These are phyloP conservation scores for Tragelaphus buxtoni DNA, from an alignment of 2,113 vertebrate genomes.

Conservation along the genomic window DNA sequence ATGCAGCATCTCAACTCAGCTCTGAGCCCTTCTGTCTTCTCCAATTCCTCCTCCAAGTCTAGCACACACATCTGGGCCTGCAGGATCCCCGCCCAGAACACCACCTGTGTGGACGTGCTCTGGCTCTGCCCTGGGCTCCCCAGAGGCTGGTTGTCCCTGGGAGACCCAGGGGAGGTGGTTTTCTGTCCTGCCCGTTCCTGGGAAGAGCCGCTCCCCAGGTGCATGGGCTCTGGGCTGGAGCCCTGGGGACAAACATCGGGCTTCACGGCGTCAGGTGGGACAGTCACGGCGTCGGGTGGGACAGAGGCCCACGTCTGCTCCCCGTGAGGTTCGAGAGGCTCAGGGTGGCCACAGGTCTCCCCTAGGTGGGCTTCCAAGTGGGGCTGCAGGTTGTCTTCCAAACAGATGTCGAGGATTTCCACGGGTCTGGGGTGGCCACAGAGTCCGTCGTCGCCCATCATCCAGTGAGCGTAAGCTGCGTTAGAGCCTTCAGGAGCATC, in stretches of 20 bases:
- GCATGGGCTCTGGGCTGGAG: not conserved
- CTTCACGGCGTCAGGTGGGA: not conserved
- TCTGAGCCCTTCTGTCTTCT: conserved; percentile 59
- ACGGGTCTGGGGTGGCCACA: not conserved
- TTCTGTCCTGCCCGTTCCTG: not conserved
- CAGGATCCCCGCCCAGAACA: conserved; percentile 74
- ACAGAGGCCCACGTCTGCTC: not conserved
- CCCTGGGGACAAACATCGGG: not conserved
- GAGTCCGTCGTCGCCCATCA: conserved; percentile 51
- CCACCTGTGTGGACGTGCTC: conserved; percentile 44
- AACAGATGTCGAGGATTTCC: not conserved
- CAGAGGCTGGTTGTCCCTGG: not conserved
- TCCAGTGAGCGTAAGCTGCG: not conserved
- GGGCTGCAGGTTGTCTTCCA: conserved; percentile 27
- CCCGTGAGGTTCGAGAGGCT: not conserved
- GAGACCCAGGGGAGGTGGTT: not conserved
- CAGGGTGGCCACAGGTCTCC: not conserved
- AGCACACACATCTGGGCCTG: conserved; percentile 76
- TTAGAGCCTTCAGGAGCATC: not conserved
- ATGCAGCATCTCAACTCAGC: conserved; percentile 47
- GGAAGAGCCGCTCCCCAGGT: not conserved
- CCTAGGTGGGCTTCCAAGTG: not conserved
- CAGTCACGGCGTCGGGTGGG: not conserved
- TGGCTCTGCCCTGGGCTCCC: not conserved
- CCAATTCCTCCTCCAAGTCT: conserved; percentile 73